Conservation (phyloP, 1,140 invertebrate species). For the Pollicipes pollicipes region DNA sequence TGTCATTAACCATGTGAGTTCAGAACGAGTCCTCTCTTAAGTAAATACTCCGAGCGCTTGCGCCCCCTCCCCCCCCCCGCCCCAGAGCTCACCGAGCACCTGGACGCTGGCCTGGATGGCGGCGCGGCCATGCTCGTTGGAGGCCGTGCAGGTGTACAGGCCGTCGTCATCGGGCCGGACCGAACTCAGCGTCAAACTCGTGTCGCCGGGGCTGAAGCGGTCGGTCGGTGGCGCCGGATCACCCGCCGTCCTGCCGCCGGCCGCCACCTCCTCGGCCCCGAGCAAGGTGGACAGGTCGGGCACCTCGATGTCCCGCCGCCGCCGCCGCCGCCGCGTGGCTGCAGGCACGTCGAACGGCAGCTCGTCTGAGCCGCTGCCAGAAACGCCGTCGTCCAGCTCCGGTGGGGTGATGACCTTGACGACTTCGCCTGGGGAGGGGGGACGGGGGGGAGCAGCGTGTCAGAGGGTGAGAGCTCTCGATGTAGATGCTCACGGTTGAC, state of each 20-base stretch:
- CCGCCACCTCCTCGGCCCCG: too few relatives aligned
- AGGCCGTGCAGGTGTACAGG: conserved; percentile 19
- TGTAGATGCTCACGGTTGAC: too few relatives aligned
- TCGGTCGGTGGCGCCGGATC: too few relatives aligned
- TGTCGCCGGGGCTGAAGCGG: not conserved
- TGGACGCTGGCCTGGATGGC: conserved; percentile 17
- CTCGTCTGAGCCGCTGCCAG: too few relatives aligned
- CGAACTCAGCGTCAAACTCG: not conserved
- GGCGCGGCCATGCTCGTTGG: conserved; percentile 17
- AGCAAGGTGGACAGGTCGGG: not conserved
- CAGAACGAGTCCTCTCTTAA: too few relatives aligned
- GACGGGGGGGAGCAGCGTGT: too few relatives aligned
- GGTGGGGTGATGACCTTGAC: not conserved
- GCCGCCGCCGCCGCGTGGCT: not conserved
- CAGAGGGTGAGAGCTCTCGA: too few relatives aligned
- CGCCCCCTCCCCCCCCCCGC: not conserved
- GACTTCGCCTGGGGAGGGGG: not conserved
- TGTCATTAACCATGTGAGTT: too few relatives aligned
- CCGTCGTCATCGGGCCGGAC: conserved; percentile 13
- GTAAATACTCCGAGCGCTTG: too few relatives aligned
- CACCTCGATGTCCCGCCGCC: not conserved
- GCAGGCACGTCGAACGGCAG: not conserved
- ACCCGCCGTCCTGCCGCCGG: not conserved
- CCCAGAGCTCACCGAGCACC: conserved; percentile 14
- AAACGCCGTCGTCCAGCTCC: not conserved